Conservation (phyloP, 1,140 invertebrate species). For the Trypoxylus dichotomus region DNA sequence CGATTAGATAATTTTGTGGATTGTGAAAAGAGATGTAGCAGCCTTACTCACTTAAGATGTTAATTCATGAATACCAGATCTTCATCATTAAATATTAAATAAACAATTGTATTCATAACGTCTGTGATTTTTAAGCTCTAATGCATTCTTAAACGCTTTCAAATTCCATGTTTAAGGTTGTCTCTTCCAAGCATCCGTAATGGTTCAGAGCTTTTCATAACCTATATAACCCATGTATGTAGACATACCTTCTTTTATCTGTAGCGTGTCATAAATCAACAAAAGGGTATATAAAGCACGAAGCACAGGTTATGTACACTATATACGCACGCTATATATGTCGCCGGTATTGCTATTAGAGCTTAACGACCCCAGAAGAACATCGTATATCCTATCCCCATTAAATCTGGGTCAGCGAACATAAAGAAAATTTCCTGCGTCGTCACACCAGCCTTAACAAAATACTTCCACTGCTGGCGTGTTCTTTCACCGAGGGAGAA, state of each 20-base stretch:
- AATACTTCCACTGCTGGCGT: not conserved
- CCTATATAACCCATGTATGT: too few species aligned
- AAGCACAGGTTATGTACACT: not conserved
- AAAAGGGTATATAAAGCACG: not conserved
- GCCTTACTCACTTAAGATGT: too few species aligned
- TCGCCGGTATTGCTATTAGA: not conserved
- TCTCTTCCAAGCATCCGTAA: too few species aligned
- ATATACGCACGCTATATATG: not conserved
- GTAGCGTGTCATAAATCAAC: not conserved
- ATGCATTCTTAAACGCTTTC: too few species aligned
- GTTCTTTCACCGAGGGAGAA: not conserved
- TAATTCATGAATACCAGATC: too few species aligned
- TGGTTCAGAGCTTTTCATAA: too few species aligned
- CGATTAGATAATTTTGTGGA: too few species aligned
- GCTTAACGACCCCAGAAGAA: not conserved
- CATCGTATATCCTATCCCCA: constrained; percentile 9
- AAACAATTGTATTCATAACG: too few species aligned
- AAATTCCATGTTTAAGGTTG: too few species aligned
- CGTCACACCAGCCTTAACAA: not conserved
- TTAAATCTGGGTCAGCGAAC: constrained; percentile 28
- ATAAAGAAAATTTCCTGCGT: constrained; percentile 20
- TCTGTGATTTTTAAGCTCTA: too few species aligned
- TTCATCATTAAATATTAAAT: too few species aligned
- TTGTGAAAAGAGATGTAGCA: too few species aligned
- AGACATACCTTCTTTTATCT: not conserved